A percentile compares a stretch with the other conserved stretches of the same genome.
These are phyloP conservation scores for Tonatia bakeri DNA, from an alignment of 2,113 vertebrate genomes.

Conservation along the genomic window DNA sequence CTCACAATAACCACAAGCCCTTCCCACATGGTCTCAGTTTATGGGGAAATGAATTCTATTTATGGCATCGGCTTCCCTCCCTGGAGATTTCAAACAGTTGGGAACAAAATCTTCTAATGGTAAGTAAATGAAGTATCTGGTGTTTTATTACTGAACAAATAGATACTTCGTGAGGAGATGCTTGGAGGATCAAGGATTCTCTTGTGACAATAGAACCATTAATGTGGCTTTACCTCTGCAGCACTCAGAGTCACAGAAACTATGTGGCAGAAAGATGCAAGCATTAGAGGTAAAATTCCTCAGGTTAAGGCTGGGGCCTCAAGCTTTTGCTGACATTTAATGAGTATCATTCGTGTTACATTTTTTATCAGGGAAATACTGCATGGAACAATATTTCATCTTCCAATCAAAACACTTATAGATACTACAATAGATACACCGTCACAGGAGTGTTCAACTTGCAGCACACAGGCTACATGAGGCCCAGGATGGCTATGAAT, in stretches of 20 bases:
- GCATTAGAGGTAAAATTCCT: slow-evolving; percentile 10
- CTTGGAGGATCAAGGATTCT: neutral
- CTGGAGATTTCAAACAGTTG: slow-evolving; percentile 9
- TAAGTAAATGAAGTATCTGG: slow-evolving; percentile 23
- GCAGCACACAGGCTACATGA: too few species aligned
- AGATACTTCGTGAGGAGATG: slow-evolving; percentile 38
- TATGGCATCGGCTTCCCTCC: neutral
- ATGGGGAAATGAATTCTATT: slow-evolving; percentile 33
- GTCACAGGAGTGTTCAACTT: too few species aligned
- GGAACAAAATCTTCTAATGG: slow-evolving; percentile 29
- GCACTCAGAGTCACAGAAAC: neutral
- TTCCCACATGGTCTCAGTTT: neutral
- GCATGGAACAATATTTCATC: slow-evolving; percentile 24
- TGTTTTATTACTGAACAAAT: slow-evolving; percentile 39
- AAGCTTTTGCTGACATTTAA: neutral
- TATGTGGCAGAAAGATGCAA: neutral
- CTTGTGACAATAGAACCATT: neutral
- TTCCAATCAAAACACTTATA: slow-evolving; percentile 10
- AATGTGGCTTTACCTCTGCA: neutral
- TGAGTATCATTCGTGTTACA: neutral
- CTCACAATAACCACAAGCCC: neutral
- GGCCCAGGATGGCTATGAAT: too few species aligned
- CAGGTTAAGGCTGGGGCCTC: neutral
- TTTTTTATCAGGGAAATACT: neutral
- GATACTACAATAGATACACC: neutral